Evolutionary conservation across 2,113 vertebrate species (phyloP).

Genomic region (Epinephelus fuscoguttatus): DNA sequence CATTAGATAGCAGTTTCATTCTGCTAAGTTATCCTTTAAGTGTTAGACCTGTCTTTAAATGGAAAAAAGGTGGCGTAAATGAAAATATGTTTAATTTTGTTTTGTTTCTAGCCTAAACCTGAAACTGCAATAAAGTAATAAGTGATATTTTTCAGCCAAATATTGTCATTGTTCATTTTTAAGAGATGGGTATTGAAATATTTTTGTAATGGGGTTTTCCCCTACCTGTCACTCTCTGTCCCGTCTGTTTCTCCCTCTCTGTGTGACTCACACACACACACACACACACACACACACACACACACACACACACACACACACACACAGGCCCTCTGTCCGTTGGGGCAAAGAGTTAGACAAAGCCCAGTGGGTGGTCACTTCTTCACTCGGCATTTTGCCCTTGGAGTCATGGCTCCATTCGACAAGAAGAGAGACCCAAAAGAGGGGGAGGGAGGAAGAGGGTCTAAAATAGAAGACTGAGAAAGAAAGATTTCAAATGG

Average conservation of each 20-base stretch:
- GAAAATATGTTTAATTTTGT: neutral
- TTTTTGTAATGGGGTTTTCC: neutral
- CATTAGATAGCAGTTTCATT: too few relatives aligned
- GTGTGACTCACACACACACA: neutral
- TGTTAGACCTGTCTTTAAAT: neutral
- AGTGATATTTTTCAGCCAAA: neutral
- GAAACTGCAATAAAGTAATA: neutral
- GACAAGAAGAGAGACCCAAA: constrained; percentile 40
- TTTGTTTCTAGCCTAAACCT: neutral
- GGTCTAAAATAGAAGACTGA: constrained; percentile 56
- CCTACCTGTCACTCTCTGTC: neutral
- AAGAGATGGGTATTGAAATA: neutral
- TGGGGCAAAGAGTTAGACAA: constrained; percentile 62
- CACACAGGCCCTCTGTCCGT: constrained; percentile 42
- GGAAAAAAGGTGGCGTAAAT: neutral
- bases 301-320: constrained; percentile 22
- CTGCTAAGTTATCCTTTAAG: neutral
- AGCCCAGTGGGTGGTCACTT: constrained; percentile 74
- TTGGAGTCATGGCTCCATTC: constrained; percentile 59
- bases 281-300: constrained; percentile 18
- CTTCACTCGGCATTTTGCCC: constrained; percentile 54
- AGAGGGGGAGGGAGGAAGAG: constrained; percentile 14
- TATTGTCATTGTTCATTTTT: neutral
- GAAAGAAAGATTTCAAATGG: constrained; percentile 40
- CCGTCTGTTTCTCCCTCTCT: constrained; percentile 17